phyloP scores from a whole-genome alignment of 2,797 vertebrate genomes.

The Micrastur ruficollis region DNA sequence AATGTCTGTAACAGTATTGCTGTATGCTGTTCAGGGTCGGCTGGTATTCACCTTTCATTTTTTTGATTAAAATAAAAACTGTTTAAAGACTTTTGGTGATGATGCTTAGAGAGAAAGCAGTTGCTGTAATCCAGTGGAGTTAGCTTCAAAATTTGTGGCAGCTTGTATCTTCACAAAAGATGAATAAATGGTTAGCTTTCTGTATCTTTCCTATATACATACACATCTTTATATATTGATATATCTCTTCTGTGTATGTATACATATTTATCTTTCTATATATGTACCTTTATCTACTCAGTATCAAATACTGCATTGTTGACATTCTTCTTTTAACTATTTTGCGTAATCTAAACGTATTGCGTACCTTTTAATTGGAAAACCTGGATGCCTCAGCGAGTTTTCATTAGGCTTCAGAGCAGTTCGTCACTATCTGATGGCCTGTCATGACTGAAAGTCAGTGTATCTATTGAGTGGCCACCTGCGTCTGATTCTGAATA shows the following conservation, averaged over 20 bases:
- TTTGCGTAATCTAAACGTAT: fast-evolving
- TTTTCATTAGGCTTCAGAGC: not conserved
- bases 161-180: not conserved
- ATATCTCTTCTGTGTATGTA: not conserved
- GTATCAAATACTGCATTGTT: not conserved
- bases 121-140: not conserved
- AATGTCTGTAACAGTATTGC: not conserved
- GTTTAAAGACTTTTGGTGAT: not conserved
- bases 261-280: not conserved
- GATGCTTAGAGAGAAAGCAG: not conserved
- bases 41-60: not conserved
- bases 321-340: not conserved
- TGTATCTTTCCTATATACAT: not conserved
- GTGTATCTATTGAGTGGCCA: not conserved
- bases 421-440: not conserved
- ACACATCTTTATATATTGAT: not conserved
- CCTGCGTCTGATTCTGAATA: not conserved
- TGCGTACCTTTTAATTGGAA: not conserved
- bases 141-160: not conserved
- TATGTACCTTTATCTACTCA: not conserved
- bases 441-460: not conserved
- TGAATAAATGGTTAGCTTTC: not conserved
- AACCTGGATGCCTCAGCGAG: not conserved
- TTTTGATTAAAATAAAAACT: not conserved
- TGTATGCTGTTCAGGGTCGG: not conserved